phyloP scores from a whole-genome alignment of 2,797 vertebrate genomes.

The Discoglossus pictus region DNA sequence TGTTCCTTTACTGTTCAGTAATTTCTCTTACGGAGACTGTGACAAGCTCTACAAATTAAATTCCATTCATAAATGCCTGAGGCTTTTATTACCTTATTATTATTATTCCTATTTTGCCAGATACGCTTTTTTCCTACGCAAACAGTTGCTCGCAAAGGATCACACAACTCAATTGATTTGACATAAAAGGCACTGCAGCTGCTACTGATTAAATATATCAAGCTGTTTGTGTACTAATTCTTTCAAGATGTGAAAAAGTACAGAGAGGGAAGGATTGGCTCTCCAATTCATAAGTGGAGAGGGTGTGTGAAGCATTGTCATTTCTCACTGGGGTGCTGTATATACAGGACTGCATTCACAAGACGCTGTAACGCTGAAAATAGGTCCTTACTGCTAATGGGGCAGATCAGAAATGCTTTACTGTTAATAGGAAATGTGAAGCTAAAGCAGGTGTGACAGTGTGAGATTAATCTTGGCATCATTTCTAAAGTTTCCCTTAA shows the following conservation, averaged over 20 bases:
- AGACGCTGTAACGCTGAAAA: neutral
- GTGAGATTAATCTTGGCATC: slow-evolving; percentile 7
- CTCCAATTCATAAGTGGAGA: neutral
- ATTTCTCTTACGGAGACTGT: slow-evolving; percentile 13
- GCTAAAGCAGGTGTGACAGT: neutral
- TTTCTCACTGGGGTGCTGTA: neutral
- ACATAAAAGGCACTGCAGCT: slow-evolving; percentile 25
- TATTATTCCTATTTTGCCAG: slow-evolving; percentile 22
- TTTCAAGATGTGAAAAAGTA: slow-evolving; percentile 9
- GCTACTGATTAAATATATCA: slow-evolving; percentile 19
- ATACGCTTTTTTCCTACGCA: slow-evolving; percentile 27
- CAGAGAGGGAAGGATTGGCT: neutral
- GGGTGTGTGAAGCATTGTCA: neutral
- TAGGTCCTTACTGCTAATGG: neutral
- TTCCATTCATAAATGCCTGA: slow-evolving; percentile 38
- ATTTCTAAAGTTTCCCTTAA: slow-evolving; percentile 11
- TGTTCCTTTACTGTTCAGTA: slow-evolving; percentile 3
- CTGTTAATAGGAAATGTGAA: neutral
- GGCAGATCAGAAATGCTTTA: neutral
- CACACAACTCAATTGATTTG: slow-evolving; percentile 35
- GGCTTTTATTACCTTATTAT: slow-evolving; percentile 32
- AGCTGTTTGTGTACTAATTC: slow-evolving; percentile 19
- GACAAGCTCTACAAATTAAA: slow-evolving; percentile 29
- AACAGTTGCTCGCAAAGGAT: slow-evolving; percentile 22
- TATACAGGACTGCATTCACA: neutral